Percentiles rank a stretch among this genome's conserved stretches.
Conservation (phyloP, 2,888 invertebrate species). For the Amorpha juglandis region DNA sequence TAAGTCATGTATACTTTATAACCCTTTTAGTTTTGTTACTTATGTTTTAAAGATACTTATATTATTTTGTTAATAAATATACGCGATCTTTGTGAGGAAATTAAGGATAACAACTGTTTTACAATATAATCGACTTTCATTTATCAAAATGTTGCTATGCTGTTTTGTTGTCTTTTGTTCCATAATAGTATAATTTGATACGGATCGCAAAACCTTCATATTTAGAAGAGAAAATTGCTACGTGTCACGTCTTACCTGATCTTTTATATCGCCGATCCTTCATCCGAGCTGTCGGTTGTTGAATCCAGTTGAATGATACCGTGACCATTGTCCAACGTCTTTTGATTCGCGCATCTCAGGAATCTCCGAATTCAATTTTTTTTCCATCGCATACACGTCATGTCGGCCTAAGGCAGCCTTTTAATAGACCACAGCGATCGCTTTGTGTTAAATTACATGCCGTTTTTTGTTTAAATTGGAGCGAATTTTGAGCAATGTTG, state of each 20-base stretch:
- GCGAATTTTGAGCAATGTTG: conserved; percentile 28
- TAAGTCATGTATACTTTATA: too few species aligned
- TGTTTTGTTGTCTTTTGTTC: background rate
- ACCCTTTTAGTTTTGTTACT: too few species aligned
- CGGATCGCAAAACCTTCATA: conserved; percentile 22
- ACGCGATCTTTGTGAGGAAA: background rate
- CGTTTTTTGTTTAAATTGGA: conserved; percentile 46
- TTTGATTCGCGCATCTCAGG: conserved; percentile 72
- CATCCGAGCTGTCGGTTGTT: conserved; percentile 58
- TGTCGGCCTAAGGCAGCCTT: conserved; percentile 57
- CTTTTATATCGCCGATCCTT: conserved; percentile 67
- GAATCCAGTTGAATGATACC: conserved; percentile 66
- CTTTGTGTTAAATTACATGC: conserved; percentile 60
- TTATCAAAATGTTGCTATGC: background rate
- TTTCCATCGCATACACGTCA: conserved; percentile 60
- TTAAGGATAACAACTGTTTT: background rate
- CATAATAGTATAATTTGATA: conserved; percentile 11
- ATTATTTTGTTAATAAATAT: too few species aligned
- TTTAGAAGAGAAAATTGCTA: conserved; percentile 67
- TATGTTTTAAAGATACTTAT: too few species aligned
- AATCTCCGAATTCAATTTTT: conserved; percentile 59
- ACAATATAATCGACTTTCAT: background rate
- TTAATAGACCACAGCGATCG: conserved; percentile 58
- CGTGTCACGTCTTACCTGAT: conserved; percentile 77
- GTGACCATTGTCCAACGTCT: conserved; percentile 82